Percentiles rank a stretch among this genome's conserved stretches.
Evolutionary conservation across 1,140 invertebrate genomes (phyloP).

Genomic region (Lineus longissimus): DNA sequence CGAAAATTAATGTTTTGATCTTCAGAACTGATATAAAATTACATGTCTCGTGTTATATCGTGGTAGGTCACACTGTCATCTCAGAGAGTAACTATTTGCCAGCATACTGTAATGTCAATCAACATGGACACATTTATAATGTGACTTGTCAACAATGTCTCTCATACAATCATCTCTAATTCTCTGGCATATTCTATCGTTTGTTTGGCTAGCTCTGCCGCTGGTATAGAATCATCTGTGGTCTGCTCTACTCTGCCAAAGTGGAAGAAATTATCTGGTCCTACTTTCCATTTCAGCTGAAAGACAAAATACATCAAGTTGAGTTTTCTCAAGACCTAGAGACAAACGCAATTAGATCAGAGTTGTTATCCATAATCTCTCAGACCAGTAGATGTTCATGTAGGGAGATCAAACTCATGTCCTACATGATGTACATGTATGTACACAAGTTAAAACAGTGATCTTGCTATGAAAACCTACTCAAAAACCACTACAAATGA

Average conservation of each 20-base stretch:
- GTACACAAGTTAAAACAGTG: background rate
- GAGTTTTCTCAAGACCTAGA: background rate
- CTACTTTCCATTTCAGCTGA: conserved; percentile 71
- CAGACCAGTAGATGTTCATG: background rate
- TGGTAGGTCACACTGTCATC: too few species aligned
- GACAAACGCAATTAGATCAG: background rate
- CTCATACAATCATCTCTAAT: conserved; percentile 97
- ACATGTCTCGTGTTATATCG: too few species aligned
- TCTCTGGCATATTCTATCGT: conserved; percentile 96
- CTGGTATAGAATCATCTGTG: conserved; percentile 78
- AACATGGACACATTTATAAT: too few species aligned
- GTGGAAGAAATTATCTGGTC: conserved; percentile 73
- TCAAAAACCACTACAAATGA: too few species aligned
- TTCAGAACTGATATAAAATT: too few species aligned
- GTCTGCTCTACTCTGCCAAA: conserved; percentile 69
- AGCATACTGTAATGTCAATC: too few species aligned
- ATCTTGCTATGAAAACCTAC: background rate
- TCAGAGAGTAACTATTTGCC: too few species aligned
- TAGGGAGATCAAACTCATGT: background rate
- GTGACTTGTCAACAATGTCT: too few species aligned
- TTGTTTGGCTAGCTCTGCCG: conserved; percentile 81
- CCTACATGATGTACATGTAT: background rate
- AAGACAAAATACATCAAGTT: conserved; percentile 21
- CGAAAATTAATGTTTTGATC: too few species aligned
- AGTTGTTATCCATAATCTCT: background rate